These are phyloP conservation scores for Monopis laevigella DNA, from an alignment of 2,888 invertebrate genomes.

Conservation along the genomic window DNA sequence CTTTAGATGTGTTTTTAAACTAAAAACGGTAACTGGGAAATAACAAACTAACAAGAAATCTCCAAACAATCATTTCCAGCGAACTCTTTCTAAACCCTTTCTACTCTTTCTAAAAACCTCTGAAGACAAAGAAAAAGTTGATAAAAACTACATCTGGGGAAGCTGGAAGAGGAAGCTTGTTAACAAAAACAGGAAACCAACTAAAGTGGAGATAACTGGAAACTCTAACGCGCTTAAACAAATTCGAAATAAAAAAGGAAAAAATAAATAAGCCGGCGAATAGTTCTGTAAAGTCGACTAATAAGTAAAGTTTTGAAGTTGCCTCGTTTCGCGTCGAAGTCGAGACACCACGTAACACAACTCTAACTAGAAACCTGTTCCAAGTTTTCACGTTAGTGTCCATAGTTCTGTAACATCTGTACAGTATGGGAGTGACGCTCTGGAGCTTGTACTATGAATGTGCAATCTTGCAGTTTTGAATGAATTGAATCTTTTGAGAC, in stretches of 20 bases:
- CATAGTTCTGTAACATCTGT: slow-evolving; percentile 24
- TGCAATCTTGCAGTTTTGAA: neutral
- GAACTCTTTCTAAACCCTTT: too few relatives aligned
- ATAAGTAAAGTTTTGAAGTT: slow-evolving; percentile 17
- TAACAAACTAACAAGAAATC: too few relatives aligned
- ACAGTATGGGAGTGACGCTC: slow-evolving; percentile 6
- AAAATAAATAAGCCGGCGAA: slow-evolving; percentile 8
- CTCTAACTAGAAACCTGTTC: slow-evolving; percentile 20
- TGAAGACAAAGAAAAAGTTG: too few relatives aligned
- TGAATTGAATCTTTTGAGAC: too few relatives aligned
- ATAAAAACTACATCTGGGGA: too few relatives aligned
- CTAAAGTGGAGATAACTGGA: slow-evolving; percentile 7
- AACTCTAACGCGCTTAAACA: slow-evolving; percentile 9
- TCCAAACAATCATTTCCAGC: too few relatives aligned
- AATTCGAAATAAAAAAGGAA: slow-evolving; percentile 4
- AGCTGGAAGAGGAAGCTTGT: too few relatives aligned
- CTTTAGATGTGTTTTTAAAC: too few relatives aligned
- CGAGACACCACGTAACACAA: slow-evolving; percentile 12
- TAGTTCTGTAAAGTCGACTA: slow-evolving; percentile 14
- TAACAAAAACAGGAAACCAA: neutral
- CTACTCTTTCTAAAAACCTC: too few relatives aligned
- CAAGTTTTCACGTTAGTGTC: slow-evolving; percentile 26
- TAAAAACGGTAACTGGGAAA: too few relatives aligned
- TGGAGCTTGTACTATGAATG: neutral
- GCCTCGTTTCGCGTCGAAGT: slow-evolving; percentile 7